Evolutionary conservation across 64 coral and sea anemone genomes (phyloP).

Genomic region (Pocillopora verrucosa): DNA sequence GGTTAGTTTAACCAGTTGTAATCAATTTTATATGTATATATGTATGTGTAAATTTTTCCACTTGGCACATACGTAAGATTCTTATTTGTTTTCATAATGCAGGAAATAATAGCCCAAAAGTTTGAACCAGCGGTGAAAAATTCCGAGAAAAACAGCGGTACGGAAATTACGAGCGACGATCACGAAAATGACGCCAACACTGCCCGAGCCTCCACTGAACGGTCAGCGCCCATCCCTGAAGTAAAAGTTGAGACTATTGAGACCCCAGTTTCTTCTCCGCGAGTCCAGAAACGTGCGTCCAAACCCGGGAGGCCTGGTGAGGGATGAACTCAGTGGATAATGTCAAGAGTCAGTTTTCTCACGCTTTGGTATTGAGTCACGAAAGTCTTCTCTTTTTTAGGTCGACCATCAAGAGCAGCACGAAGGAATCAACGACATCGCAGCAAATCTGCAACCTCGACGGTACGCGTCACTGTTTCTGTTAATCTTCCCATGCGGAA

Average conservation of each 20-base stretch:
- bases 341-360: background rate
- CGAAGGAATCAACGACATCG: constrained; percentile 64
- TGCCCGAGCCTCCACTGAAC: constrained; percentile 33
- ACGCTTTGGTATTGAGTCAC: too few species aligned
- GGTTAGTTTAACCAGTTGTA: constrained; percentile 25
- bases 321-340: background rate
- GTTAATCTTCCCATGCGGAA: background rate
- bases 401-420: constrained; percentile 54
- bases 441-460: constrained; percentile 77
- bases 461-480: constrained; percentile 31
- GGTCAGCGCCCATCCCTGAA: constrained; percentile 44
- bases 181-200: constrained; percentile 31
- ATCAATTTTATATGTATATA: background rate
- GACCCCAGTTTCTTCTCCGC: constrained; percentile 70
- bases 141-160: background rate
- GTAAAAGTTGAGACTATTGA: constrained; percentile 69
- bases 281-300: constrained; percentile 66
- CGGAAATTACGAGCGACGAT: background rate
- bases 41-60: background rate
- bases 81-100: background rate
- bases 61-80: background rate
- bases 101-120: constrained; percentile 46
- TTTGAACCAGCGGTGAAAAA: constrained; percentile 33
- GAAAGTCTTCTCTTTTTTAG: background rate
- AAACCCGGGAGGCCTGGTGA: constrained; percentile 83